Percentiles rank a stretch among this genome's conserved stretches.
These are phyloP conservation scores for Syrrhaptes paradoxus DNA, from an alignment of 2,113 vertebrate genomes.

Conservation along the genomic window DNA sequence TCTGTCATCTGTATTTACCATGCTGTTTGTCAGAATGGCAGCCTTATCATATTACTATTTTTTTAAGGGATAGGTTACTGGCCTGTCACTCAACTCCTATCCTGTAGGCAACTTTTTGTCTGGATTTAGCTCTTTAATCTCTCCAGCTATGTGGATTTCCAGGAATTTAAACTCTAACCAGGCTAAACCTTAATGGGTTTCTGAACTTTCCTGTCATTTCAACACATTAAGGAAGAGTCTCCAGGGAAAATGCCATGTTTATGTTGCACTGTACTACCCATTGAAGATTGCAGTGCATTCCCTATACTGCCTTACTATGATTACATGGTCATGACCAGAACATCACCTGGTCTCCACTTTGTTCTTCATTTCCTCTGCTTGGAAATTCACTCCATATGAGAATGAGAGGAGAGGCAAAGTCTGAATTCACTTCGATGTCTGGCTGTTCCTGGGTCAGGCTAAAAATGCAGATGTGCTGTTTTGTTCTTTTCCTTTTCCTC, in stretches of 20 bases:
- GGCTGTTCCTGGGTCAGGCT: background rate
- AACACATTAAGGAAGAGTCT: background rate
- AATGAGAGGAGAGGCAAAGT: background rate
- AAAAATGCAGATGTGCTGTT: background rate
- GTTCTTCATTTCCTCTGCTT: background rate
- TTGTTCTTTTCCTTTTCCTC: background rate
- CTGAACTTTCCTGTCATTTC: background rate
- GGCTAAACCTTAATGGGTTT: background rate
- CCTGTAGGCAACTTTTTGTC: background rate
- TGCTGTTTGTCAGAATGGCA: background rate
- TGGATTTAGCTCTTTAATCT: slow-evolving; percentile 3
- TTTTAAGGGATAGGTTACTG: background rate
- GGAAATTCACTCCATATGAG: background rate
- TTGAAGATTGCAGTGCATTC: background rate
- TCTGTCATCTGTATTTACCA: background rate
- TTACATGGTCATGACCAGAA: background rate
- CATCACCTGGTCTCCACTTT: background rate
- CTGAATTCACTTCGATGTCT: background rate
- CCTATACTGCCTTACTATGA: background rate
- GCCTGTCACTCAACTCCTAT: background rate
- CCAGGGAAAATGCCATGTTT: background rate
- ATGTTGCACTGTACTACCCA: background rate
- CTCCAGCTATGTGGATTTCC: background rate
- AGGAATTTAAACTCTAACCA: background rate
- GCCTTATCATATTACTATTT: background rate